Conservation (phyloP, 2,888 invertebrate genomes). For the Xestia rhomboidea region DNA sequence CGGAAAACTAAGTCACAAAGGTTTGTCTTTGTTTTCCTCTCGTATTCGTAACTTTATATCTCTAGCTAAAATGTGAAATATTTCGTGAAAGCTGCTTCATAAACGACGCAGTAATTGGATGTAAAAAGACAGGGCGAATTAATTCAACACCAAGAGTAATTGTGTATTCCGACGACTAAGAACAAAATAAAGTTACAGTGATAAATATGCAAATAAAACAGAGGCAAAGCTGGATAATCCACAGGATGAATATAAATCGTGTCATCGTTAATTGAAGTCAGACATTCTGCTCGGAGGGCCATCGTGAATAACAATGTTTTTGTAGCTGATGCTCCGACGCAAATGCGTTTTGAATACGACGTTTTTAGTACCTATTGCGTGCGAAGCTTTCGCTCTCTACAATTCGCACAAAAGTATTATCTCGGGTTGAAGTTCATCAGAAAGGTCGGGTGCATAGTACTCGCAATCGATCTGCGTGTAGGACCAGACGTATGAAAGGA, state of each 20-base stretch:
- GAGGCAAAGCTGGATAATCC: constrained; percentile 75
- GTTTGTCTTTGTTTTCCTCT: constrained; percentile 10
- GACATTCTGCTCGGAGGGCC: constrained; percentile 72
- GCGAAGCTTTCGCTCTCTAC: background rate
- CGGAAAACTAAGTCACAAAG: constrained; percentile 6
- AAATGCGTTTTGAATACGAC: constrained; percentile 59
- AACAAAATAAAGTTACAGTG: constrained; percentile 74
- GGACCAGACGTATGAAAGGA: background rate
- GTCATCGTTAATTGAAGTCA: constrained; percentile 80
- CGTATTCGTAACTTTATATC: constrained; percentile 46
- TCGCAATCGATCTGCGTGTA: background rate
- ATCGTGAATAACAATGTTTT: constrained; percentile 73
- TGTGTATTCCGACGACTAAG: constrained; percentile 69
- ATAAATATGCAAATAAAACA: constrained; percentile 79
- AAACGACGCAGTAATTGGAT: constrained; percentile 62
- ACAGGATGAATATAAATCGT: constrained; percentile 81
- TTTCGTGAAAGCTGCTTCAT: constrained; percentile 56
- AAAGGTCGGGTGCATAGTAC: background rate
- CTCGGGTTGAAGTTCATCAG: background rate
- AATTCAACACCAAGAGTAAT: constrained; percentile 69
- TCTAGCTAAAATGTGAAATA: constrained; percentile 58
- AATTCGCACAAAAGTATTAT: background rate
- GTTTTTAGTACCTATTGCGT: constrained; percentile 16
- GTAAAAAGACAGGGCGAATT: constrained; percentile 65
- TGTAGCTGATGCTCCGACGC: constrained; percentile 54